Evolutionary conservation across 1,140 invertebrate genomes (phyloP).

Genomic region (Stegodyphus mimosarum): DNA sequence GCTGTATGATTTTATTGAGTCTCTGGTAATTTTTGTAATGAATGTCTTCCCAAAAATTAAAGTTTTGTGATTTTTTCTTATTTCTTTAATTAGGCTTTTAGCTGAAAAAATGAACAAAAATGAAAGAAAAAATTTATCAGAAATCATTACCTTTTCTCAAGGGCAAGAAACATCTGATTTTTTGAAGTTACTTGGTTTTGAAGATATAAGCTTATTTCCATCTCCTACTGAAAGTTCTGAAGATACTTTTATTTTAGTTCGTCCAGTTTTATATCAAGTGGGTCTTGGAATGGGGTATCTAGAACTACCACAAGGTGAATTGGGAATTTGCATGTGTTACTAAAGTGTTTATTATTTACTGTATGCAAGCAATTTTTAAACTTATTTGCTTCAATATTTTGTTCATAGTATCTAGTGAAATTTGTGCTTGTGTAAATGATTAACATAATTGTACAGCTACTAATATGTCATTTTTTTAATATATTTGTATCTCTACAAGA

Average conservation of each 20-base stretch:
- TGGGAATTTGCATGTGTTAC: too few relatives aligned
- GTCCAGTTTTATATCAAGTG: conserved; percentile 92
- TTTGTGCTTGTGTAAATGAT: too few relatives aligned
- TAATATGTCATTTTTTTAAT: too few relatives aligned
- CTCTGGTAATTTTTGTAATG: background rate
- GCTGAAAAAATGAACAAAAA: conserved; percentile 99
- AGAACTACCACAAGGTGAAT: conserved; percentile 89
- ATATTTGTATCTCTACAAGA: too few relatives aligned
- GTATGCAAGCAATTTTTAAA: too few relatives aligned
- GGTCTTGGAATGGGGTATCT: conserved; percentile 97
- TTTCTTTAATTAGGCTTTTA: conserved; percentile 76
- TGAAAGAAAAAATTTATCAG: conserved; percentile 94
- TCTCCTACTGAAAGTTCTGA: conserved; percentile 79
- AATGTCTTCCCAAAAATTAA: background rate
- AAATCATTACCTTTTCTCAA: conserved; percentile 87
- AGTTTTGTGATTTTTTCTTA: background rate
- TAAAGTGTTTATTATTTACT: too few relatives aligned
- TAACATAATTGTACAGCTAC: too few relatives aligned
- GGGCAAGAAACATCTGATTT: conserved; percentile 86
- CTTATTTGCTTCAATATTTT: too few relatives aligned
- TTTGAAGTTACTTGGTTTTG: conserved; percentile 77
- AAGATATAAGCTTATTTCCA: conserved; percentile 66
- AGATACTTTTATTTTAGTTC: conserved; percentile 79
- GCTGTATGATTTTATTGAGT: too few relatives aligned
- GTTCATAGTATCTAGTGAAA: too few relatives aligned